Conservation (phyloP, 2,113 vertebrate species). For the Phalacrocorax brasilianus region DNA sequence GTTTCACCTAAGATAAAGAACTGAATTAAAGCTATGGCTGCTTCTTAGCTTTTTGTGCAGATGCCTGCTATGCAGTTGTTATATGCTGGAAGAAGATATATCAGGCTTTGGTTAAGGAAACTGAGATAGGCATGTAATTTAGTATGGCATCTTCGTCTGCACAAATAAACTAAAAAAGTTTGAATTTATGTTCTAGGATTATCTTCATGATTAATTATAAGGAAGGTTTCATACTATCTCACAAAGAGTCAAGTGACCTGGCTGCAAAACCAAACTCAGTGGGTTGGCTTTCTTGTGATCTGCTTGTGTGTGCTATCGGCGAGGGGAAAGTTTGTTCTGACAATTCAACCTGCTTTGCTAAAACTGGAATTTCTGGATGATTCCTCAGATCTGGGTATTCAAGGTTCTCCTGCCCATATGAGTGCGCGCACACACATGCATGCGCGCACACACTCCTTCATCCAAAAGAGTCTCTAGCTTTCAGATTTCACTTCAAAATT, state of each 20-base stretch:
- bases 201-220: not conserved
- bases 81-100: not conserved
- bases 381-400: not conserved
- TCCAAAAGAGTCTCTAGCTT: not conserved
- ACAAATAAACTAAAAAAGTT: not conserved
- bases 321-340: not conserved
- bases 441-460: not conserved
- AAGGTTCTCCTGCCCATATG: not conserved
- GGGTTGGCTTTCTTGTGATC: not conserved
- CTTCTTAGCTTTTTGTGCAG: not conserved
- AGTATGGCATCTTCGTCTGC: not conserved
- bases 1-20: not conserved
- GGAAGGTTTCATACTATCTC: not conserved
- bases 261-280: not conserved
- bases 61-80: not conserved
- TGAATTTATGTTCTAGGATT: not conserved
- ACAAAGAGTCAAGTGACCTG: not conserved
- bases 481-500: not conserved
- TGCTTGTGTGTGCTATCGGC: not conserved
- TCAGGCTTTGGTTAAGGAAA: not conserved
- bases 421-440: too few species aligned
- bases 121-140: not conserved
- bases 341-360: not conserved
- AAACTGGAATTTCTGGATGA: slow-evolving; percentile 33
- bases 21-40: not conserved